Conservation (phyloP, 2,113 vertebrate species). For the Neodontobutis hainanensis region DNA sequence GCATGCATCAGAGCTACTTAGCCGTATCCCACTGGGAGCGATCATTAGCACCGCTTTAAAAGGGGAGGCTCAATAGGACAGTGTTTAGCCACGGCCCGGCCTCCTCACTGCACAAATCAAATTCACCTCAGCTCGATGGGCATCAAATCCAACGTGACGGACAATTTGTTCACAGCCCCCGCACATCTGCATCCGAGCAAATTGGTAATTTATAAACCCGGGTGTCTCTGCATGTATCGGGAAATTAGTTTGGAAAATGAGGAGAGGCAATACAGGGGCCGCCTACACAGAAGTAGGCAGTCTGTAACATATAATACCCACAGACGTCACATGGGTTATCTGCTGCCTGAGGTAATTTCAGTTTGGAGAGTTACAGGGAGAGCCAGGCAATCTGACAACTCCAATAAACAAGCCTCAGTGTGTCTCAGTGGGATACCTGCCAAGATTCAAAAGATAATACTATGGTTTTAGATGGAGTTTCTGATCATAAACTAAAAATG, state of each 20-base stretch:
- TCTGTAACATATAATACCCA: not conserved
- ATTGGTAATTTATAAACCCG: not conserved
- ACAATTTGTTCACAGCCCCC: constrained; percentile 29
- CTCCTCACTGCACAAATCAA: constrained; percentile 44
- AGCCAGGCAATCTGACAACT: not conserved
- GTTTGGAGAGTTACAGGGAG: not conserved
- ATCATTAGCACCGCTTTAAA: constrained; percentile 52
- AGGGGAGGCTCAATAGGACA: constrained; percentile 32
- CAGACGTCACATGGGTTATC: not conserved
- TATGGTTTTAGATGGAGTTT: not conserved
- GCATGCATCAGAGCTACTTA: constrained; percentile 32
- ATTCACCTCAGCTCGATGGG: constrained; percentile 34
- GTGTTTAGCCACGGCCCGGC: constrained; percentile 24
- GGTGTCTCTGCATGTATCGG: not conserved
- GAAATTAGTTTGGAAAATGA: constrained; percentile 9
- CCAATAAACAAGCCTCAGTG: not conserved
- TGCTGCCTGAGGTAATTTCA: constrained; percentile 1
- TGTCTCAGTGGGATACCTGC: not conserved
- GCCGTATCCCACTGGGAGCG: constrained; percentile 46
- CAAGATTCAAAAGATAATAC: not conserved
- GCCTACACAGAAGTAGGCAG: not conserved
- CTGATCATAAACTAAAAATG: not conserved
- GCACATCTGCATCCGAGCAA: not conserved
- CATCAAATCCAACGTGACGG: constrained; percentile 32
- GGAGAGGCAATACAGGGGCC: not conserved